A percentile compares a stretch with the other conserved stretches of the same genome.
phyloP scores from a whole-genome alignment of 2,888 invertebrate species.

The Limnephilus lunatus region DNA sequence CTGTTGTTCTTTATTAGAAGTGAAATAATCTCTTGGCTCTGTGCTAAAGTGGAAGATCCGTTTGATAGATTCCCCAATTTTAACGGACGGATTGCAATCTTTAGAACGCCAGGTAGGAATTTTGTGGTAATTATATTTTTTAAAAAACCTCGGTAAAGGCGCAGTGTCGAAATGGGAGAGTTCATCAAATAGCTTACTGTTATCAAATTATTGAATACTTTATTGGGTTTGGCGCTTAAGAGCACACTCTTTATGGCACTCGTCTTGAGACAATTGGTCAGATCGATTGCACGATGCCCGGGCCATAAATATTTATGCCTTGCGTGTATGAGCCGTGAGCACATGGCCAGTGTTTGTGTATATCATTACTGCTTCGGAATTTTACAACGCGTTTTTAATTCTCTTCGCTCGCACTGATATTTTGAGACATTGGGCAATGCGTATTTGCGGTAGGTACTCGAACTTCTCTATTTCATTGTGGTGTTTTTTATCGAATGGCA shows the following conservation, averaged over 20 bases:
- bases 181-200: not conserved
- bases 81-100: not conserved
- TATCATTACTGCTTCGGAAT: conserved; percentile 41
- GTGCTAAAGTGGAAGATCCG: not conserved
- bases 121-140: not conserved
- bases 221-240: not conserved
- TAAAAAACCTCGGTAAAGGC: not conserved
- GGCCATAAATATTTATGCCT: conserved; percentile 51
- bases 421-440: conserved; percentile 36
- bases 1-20: not conserved
- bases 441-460: conserved; percentile 38
- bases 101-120: not conserved
- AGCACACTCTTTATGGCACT: conserved; percentile 40
- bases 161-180: not conserved
- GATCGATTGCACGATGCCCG: conserved; percentile 31
- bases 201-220: not conserved
- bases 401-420: conserved; percentile 5
- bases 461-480: conserved; percentile 22
- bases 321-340: conserved; percentile 15
- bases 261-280: conserved; percentile 35
- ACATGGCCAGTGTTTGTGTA: conserved; percentile 40
- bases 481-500: conserved; percentile 16
- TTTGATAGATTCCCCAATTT: not conserved
- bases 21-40: not conserved
- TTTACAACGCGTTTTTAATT: conserved; percentile 41